Conservation (phyloP, 2,888 invertebrate genomes). For the Alviniconcha strummeri region DNA sequence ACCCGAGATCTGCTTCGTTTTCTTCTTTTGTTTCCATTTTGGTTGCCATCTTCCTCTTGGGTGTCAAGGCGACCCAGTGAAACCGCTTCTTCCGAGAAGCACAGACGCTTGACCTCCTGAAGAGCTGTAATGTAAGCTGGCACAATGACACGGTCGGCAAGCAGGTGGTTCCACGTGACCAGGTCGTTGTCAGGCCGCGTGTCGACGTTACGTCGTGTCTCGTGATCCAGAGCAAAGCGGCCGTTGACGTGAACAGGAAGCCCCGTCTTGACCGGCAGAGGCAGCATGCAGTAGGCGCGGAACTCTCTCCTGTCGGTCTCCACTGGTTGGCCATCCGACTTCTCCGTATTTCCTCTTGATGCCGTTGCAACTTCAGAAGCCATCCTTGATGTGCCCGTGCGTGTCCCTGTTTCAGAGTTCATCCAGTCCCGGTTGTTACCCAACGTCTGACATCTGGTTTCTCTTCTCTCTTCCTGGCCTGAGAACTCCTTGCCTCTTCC, state of each 20-base stretch:
- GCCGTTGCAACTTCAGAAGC: too few species aligned
- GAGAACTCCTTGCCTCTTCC: too few species aligned
- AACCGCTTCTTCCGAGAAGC: not conserved
- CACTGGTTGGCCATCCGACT: too few species aligned
- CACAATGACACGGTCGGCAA: conserved; percentile 12
- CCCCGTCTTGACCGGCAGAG: conserved; percentile 26
- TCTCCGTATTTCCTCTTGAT: not conserved
- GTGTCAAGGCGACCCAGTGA: not conserved
- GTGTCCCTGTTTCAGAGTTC: conserved; percentile 11
- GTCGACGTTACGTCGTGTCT: conserved; percentile 25
- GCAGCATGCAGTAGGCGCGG: conserved; percentile 28
- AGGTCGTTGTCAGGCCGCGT: not conserved
- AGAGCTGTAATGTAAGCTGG: conserved; percentile 28
- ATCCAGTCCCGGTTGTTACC: too few species aligned
- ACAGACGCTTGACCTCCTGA: not conserved
- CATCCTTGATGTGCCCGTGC: not conserved
- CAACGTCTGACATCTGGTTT: too few species aligned
- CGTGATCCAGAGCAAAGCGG: conserved; percentile 34
- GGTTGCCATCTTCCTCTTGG: too few species aligned
- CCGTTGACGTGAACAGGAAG: conserved; percentile 33
- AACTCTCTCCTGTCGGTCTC: not conserved
- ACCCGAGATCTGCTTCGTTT: too few species aligned
- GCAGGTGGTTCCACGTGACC: conserved; percentile 20
- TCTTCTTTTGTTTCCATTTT: too few species aligned
- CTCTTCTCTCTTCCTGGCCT: too few species aligned